Evolutionary conservation across 2,797 vertebrate genomes (phyloP).

Genomic region (Enteromius radiatus): DNA sequence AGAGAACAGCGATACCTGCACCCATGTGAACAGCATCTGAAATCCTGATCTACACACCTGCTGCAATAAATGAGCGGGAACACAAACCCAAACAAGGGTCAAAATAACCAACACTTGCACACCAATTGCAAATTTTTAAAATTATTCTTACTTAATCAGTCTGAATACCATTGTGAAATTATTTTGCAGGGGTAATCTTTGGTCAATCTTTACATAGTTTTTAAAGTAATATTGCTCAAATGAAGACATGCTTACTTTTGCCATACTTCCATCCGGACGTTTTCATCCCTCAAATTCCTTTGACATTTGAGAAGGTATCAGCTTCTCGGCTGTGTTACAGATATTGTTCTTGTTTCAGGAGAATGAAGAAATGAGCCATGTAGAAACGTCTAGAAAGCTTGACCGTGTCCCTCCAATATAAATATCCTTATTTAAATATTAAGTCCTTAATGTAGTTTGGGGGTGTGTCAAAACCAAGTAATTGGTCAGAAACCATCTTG

Average conservation of each 20-base stretch:
- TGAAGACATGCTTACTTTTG: background rate
- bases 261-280: background rate
- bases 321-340: no score
- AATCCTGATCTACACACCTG: slow-evolving; percentile 42
- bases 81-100: background rate
- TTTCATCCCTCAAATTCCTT: background rate
- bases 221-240: background rate
- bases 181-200: background rate
- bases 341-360: no score
- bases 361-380: no score
- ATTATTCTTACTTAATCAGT: background rate
- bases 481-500: no score
- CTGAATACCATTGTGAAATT: background rate
- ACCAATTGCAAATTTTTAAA: no score
- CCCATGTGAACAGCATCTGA: slow-evolving; percentile 72
- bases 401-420: no score
- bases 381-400: no score
- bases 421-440: no score
- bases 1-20: no score
- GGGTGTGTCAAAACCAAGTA: no score
- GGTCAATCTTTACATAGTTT: background rate
- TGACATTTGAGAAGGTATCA: background rate
- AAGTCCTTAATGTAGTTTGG: no score
- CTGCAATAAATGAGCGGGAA: background rate
- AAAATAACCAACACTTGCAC: background rate